phyloP scores from a whole-genome alignment of 1,140 invertebrate species.

The Drosophila tropicalis region DNA sequence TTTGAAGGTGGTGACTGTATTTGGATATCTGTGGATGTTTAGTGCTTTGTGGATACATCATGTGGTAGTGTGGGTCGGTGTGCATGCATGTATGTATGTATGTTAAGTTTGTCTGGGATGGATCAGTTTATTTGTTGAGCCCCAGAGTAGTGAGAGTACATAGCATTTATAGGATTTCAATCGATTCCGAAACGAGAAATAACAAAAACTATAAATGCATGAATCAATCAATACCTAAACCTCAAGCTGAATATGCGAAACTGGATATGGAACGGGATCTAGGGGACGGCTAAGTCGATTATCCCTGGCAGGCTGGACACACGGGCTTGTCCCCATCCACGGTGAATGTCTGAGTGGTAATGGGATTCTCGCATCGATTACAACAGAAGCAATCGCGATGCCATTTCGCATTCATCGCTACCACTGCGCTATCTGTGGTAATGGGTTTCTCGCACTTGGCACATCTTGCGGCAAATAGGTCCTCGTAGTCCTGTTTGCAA shows the following conservation, averaged over 20 bases:
- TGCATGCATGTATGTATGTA: no score
- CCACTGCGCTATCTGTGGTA: constrained; percentile 86
- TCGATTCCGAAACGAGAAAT: constrained; percentile 19
- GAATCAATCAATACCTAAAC: constrained; percentile 33
- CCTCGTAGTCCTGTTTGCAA: constrained; percentile 89
- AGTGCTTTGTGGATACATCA: no score
- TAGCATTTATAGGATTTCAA: constrained; percentile 11
- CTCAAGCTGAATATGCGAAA: not conserved
- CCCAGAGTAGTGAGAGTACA: not conserved
- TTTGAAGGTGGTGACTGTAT: no score
- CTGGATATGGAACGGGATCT: no score
- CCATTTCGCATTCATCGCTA: constrained; percentile 88
- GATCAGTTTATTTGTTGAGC: not conserved
- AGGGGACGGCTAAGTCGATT: not conserved
- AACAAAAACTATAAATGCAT: constrained; percentile 44
- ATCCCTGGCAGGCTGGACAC: constrained; percentile 83
- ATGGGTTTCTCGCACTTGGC: constrained; percentile 90
- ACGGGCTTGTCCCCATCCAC: constrained; percentile 86
- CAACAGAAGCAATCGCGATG: constrained; percentile 88
- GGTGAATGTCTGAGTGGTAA: constrained; percentile 85
- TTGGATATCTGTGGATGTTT: no score
- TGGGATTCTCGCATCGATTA: constrained; percentile 86
- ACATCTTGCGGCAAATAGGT: constrained; percentile 91
- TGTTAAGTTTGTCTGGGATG: not conserved
- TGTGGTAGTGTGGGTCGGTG: no score